Conservation (phyloP, 2,888 invertebrate species). For the Amphipoea oculea region DNA sequence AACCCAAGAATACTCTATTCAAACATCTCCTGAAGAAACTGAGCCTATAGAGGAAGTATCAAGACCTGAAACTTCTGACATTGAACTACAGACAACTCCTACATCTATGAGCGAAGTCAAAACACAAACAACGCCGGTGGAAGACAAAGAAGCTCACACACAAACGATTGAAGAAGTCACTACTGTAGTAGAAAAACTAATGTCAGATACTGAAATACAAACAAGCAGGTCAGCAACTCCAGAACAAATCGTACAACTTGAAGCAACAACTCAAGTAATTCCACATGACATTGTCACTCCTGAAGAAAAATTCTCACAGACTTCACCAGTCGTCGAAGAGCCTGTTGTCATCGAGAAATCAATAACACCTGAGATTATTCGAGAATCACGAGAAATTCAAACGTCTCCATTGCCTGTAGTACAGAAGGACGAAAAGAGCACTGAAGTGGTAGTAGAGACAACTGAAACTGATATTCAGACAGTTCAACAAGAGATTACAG, state of each 20-base stretch:
- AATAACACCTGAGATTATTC: conserved; percentile 82
- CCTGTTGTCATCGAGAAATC: conserved; percentile 68
- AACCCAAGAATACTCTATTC: conserved; percentile 90
- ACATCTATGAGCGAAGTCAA: conserved; percentile 86
- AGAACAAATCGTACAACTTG: conserved; percentile 81
- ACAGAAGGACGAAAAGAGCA: conserved; percentile 82
- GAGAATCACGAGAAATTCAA: conserved; percentile 88
- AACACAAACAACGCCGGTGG: conserved; percentile 91
- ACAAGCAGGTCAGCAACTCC: conserved; percentile 84
- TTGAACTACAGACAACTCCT: conserved; percentile 90
- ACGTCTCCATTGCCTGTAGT: conserved; percentile 87
- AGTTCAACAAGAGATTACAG: conserved; percentile 75
- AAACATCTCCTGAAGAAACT: conserved; percentile 91
- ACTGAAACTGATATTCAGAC: conserved; percentile 85
- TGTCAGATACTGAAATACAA: conserved; percentile 84
- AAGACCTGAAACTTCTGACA: conserved; percentile 80
- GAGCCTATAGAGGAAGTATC: conserved; percentile 77
- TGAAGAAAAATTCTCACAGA: conserved; percentile 89
- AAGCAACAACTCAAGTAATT: conserved; percentile 90
- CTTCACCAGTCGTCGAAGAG: conserved; percentile 79
- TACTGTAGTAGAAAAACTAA: conserved; percentile 81
- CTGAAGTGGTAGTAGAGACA: conserved; percentile 82
- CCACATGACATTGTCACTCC: conserved; percentile 80
- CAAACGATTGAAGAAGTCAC: conserved; percentile 82
- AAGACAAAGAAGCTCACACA: conserved; percentile 83